Conservation (phyloP, 2,888 invertebrate genomes). For the Dexiosoma caninum region DNA sequence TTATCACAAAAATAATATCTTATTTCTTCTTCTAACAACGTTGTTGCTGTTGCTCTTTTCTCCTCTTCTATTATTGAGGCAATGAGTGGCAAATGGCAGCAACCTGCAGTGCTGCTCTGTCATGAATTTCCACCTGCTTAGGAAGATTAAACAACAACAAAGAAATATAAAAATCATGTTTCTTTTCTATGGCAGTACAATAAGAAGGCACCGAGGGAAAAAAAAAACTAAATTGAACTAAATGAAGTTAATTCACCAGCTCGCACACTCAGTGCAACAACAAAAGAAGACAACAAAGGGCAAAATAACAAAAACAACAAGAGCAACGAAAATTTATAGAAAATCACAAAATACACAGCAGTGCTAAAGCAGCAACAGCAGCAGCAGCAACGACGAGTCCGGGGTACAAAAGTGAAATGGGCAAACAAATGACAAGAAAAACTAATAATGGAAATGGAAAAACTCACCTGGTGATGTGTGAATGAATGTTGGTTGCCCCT, state of each 20-base stretch:
- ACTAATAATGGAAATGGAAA: constrained; percentile 55
- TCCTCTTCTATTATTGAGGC: constrained; percentile 1
- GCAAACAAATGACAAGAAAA: constrained; percentile 60
- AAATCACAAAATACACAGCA: constrained; percentile 23
- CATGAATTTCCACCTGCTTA: constrained; percentile 61
- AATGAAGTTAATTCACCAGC: constrained; percentile 50
- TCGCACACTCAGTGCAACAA: constrained; percentile 18
- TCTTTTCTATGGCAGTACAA: neutral
- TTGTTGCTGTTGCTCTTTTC: neutral
- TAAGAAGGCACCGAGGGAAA: neutral
- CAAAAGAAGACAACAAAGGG: constrained; percentile 30
- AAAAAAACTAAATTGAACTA: constrained; percentile 34
- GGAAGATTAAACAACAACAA: constrained; percentile 21
- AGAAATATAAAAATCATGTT: constrained; percentile 16
- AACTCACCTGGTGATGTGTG: constrained; percentile 56
- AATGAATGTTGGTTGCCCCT: neutral
- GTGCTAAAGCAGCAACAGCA: neutral
- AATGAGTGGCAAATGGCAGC: constrained; percentile 15
- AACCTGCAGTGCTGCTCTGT: constrained; percentile 29
- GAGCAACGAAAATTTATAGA: neutral
- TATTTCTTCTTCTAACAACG: constrained; percentile 8
- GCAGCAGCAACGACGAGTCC: too few species aligned
- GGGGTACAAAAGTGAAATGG: constrained; percentile 2
- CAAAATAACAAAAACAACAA: neutral
- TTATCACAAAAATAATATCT: constrained; percentile 59